Conservation (phyloP, 2,797 vertebrate genomes). For the Poecilia picta region DNA sequence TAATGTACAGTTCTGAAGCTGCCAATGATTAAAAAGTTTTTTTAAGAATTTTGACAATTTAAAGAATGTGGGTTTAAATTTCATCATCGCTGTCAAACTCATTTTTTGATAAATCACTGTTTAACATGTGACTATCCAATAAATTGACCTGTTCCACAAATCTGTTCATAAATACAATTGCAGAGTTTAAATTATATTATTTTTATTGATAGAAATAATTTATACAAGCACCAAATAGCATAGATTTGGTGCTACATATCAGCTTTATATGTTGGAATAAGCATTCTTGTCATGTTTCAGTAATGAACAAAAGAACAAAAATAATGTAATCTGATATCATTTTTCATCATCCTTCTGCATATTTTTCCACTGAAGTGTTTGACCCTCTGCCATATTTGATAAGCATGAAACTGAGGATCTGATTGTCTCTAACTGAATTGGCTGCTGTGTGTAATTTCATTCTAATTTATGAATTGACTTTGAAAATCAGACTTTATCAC, state of each 20-base stretch:
- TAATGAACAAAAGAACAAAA: neutral
- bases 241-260: too few species aligned
- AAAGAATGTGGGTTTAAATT: conserved; percentile 11
- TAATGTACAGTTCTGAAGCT: neutral
- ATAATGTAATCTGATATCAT: neutral
- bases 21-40: conserved; percentile 21
- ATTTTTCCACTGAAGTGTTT: conserved; percentile 7
- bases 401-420: conserved; percentile 41
- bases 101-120: neutral
- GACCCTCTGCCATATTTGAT: conserved; percentile 33
- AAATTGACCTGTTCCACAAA: neutral
- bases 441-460: neutral
- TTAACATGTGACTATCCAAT: neutral
- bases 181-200: neutral
- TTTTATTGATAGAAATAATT: neutral
- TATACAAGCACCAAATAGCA: neutral
- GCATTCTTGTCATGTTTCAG: conserved; percentile 9
- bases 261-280: neutral
- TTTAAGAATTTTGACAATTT: conserved; percentile 14
- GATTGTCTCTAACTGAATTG: conserved; percentile 46
- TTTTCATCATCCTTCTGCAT: conserved; percentile 17
- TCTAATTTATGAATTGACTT: conserved; percentile 17
- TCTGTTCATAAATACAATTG: neutral
- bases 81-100: conserved; percentile 4
- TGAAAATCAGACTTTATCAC: conserved; percentile 1